These are phyloP conservation scores for Chirona hameri DNA, from an alignment of 2,888 invertebrate species.

Conservation along the genomic window DNA sequence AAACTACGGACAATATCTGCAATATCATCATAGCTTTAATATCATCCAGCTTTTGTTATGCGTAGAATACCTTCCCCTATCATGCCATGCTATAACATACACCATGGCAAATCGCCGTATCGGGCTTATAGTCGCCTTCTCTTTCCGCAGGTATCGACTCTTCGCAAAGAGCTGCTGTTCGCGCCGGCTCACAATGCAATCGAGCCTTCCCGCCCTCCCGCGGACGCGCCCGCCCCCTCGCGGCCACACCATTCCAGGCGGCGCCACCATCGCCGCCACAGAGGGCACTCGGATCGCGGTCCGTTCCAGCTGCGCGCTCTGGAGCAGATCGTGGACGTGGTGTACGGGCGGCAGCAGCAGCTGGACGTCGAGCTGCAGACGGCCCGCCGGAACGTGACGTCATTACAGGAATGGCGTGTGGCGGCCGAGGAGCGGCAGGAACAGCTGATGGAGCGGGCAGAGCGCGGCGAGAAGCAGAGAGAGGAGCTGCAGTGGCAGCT, in stretches of 20 bases:
- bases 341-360: neutral
- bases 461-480: neutral
- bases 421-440: neutral
- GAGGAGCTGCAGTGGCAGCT: conserved; percentile 1
- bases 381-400: neutral
- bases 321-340: neutral
- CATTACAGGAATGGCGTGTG: neutral
- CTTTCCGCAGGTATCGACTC: neutral
- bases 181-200: neutral
- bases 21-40: no score
- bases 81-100: no score
- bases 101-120: no score
- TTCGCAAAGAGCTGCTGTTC: neutral
- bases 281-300: neutral
- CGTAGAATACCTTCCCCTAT: no score
- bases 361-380: neutral
- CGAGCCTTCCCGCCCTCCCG: no score
- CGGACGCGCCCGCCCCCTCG: neutral
- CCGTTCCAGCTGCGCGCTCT: conserved; percentile 1
- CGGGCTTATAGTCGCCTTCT: no score
- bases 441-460: neutral
- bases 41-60: no score
- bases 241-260: neutral
- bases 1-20: no score
- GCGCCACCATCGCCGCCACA: conserved; percentile 24